phyloP scores from a whole-genome alignment of 2,888 invertebrate species.

The Eledone cirrhosa region DNA sequence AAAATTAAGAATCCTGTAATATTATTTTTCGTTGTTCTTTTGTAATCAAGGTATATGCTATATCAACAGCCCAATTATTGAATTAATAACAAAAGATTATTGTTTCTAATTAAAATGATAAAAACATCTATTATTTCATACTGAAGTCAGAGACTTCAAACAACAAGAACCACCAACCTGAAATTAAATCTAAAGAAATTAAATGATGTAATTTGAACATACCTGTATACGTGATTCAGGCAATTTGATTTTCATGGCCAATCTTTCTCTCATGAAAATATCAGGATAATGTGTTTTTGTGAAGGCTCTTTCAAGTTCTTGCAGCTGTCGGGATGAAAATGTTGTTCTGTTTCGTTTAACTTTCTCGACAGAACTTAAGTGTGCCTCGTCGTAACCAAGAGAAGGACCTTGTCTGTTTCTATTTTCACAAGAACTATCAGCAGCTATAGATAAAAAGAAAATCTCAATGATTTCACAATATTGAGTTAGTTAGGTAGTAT shows the following conservation, averaged over 20 bases:
- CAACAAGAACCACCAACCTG: too few species aligned
- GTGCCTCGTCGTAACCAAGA: not conserved
- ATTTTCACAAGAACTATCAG: slow-evolving; percentile 16
- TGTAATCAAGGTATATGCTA: too few species aligned
- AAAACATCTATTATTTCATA: too few species aligned
- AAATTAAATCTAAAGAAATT: too few species aligned
- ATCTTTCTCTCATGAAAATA: slow-evolving; percentile 42
- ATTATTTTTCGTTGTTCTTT: too few species aligned
- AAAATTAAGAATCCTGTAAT: too few species aligned
- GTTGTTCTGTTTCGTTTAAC: slow-evolving; percentile 43
- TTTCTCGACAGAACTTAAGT: slow-evolving; percentile 29
- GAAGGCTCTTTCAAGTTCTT: slow-evolving; percentile 45
- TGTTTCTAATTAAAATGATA: too few species aligned
- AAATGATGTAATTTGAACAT: not conserved
- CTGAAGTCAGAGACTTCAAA: too few species aligned
- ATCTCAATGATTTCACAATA: not conserved
- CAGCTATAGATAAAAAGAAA: not conserved
- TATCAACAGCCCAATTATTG: too few species aligned
- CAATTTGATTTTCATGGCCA: slow-evolving; percentile 39
- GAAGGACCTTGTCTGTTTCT: not conserved
- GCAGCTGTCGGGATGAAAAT: slow-evolving; percentile 42
- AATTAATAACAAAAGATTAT: too few species aligned
- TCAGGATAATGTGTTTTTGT: slow-evolving; percentile 48
- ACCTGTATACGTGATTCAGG: slow-evolving; percentile 48
- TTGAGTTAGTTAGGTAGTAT: not conserved